Evolutionary conservation across 2,797 vertebrate species (phyloP), one percentile per base, ranked within the genome.

Genomic region (Ciconia nigra): DNA sequence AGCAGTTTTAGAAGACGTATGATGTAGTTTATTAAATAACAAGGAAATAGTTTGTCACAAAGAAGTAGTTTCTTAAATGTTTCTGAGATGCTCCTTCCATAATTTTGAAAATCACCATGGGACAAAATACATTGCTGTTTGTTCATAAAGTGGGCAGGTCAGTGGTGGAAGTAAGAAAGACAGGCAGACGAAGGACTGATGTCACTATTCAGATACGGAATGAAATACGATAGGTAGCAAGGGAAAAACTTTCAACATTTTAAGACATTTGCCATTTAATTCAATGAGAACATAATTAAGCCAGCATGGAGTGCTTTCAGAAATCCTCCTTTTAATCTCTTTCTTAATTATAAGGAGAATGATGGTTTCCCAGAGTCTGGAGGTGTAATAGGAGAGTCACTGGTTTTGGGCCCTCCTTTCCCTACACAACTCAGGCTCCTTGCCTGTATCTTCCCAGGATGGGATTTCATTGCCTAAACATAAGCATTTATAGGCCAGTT

Each of bases 331-430:
- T 92, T 77, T 37, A 65, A n/a, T 39, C 5, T 69, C 6, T 73
- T 33, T 58, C 20, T 57, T 85, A 52, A 52, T 51, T 41, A 28
- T 24, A 8, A 37, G 25, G 18, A 13, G 13, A 55, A 26, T 47
- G 11, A n/a, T 19, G 2, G 1, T 65, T 69, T 54, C 5, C 13
- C n/a, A 66, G 37, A 47, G 19, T 35, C 41, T 59, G 18, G 13
- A 52, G 31, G 4, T 33, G 1, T 69, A 79, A 69, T 13, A 79
- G 13, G 2, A 7, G 0, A 9, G 25, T 12, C 11, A 6, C 16
- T 25, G 13, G 12, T 28, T 69, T 70, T 25, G 19, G 13, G 18
- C 18, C 5, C 4, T 58, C 33, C 9, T 84, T 81, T 58, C 35
- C 6, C 9, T 57, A 25, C 21, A 24, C 5, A 79, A 2, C 15